Evolutionary conservation across 1,140 invertebrate species (phyloP), one percentile per base, ranked within the genome.

Genomic region (Geopemphigus sp.): DNA sequence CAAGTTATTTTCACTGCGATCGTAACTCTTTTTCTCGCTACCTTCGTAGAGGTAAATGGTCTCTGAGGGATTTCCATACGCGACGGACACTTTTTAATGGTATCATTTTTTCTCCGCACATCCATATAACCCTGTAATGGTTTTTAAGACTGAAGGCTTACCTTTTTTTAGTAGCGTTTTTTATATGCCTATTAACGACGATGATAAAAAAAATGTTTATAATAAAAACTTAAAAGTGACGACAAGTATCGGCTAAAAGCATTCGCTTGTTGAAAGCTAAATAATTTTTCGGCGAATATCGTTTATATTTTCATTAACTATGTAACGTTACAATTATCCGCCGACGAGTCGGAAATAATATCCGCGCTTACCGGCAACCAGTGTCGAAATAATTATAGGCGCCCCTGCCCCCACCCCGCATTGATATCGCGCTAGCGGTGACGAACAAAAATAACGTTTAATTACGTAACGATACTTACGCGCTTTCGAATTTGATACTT

Each of bases 21-120:
- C 70, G 32, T 74, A 74, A 74, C 54, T 74, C 54, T 74, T 74
- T 74, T n/a, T 45, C 50, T 24, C 26, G 29, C 29, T 14, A 4
- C 50, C 24, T 72, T 19, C 12, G 11, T 50, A 50, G 47, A 1
- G 14, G 47, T 50, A 50, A 50, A 72, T 72, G 68, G 68, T 54
- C 68, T 72, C 47, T 26, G 17, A 72, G 68, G 68, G 47, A 72
- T 54, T 29, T 54, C 50, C 68, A 54, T 72, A 54, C 17, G 50
- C 29, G 17, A 17, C 32, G 32, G 47, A 54, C 19, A 8, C 17
- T 26, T 72, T 50, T 72, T 72, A 72, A 72, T 72, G 17, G 68
- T 17, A 72, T 72, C 68, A 72, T 72, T n/a, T 72, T n/a, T 54
- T 72, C 17, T 29, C 26, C 24, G 14, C 24, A 72, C 24, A 54